phyloP scores from a whole-genome alignment of 1,140 invertebrate species.

The Pachyrhynchus sulphureomaculatus region DNA sequence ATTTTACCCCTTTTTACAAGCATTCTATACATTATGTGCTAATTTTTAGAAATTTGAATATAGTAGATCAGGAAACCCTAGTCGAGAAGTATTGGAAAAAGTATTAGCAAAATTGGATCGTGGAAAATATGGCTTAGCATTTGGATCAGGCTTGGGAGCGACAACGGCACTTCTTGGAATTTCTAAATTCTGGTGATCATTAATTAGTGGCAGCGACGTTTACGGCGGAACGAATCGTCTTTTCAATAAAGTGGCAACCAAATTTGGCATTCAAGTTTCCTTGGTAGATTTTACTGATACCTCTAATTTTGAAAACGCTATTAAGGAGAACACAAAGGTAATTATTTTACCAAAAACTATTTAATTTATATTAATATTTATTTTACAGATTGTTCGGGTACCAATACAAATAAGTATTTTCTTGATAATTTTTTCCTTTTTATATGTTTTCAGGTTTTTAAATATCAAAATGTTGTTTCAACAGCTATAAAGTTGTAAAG shows the following conservation, averaged over 20 bases:
- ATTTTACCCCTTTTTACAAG: not conserved
- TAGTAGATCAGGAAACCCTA: conserved; percentile 92
- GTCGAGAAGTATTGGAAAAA: conserved; percentile 83
- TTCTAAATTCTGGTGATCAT: conserved; percentile 86
- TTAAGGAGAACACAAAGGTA: conserved; percentile 87
- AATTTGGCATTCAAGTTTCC: conserved; percentile 69
- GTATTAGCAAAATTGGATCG: conserved; percentile 89
- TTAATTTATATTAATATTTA: too few relatives aligned
- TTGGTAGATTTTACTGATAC: conserved; percentile 82
- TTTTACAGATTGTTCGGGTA: too few relatives aligned
- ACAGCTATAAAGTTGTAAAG: too few relatives aligned
- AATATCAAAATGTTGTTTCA: too few relatives aligned
- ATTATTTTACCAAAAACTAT: too few relatives aligned
- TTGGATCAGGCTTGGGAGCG: conserved; percentile 89
- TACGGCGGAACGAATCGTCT: conserved; percentile 90
- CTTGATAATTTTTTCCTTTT: too few relatives aligned
- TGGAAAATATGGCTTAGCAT: conserved; percentile 83
- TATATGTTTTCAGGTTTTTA: too few relatives aligned
- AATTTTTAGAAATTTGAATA: conserved; percentile 84
- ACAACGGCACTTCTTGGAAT: conserved; percentile 70
- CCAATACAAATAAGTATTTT: too few relatives aligned
- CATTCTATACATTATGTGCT: not conserved
- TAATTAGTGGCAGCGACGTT: conserved; percentile 89
- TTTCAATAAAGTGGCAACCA: conserved; percentile 61
- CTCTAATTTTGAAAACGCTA: conserved; percentile 65